Evolutionary conservation across 2,888 invertebrate species (phyloP).

Genomic region (Papilio demoleus): DNA sequence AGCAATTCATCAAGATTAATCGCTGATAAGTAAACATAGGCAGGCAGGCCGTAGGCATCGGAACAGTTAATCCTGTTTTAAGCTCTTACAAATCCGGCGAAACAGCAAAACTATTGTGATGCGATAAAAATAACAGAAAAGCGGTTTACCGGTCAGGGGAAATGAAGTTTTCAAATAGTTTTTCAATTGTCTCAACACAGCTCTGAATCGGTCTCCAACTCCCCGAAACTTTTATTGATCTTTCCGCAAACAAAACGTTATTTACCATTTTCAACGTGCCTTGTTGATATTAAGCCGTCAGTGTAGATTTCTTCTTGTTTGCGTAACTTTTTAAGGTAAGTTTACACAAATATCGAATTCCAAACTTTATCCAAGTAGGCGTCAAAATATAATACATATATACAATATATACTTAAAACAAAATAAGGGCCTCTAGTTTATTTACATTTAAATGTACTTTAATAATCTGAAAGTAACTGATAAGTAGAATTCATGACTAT

Average conservation of each 20-base stretch:
- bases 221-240: conserved; percentile 16
- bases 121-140: conserved; percentile 24
- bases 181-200: conserved; percentile 26
- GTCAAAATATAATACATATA: too few species aligned
- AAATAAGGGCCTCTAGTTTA: too few species aligned
- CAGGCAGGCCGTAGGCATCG: neutral
- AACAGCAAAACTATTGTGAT: neutral
- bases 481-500: too few species aligned
- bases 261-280: neutral
- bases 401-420: too few species aligned
- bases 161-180: conserved; percentile 24
- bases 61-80: neutral
- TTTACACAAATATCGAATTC: neutral
- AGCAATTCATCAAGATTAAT: neutral
- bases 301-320: neutral
- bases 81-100: neutral
- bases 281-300: neutral
- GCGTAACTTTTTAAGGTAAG: neutral
- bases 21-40: neutral
- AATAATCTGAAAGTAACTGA: too few species aligned
- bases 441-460: too few species aligned
- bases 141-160: conserved; percentile 12
- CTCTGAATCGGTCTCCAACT: conserved; percentile 1
- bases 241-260: neutral
- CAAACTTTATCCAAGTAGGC: neutral